phyloP scores from a whole-genome alignment of 2,888 invertebrate species.

The Dynastes hyllus region DNA sequence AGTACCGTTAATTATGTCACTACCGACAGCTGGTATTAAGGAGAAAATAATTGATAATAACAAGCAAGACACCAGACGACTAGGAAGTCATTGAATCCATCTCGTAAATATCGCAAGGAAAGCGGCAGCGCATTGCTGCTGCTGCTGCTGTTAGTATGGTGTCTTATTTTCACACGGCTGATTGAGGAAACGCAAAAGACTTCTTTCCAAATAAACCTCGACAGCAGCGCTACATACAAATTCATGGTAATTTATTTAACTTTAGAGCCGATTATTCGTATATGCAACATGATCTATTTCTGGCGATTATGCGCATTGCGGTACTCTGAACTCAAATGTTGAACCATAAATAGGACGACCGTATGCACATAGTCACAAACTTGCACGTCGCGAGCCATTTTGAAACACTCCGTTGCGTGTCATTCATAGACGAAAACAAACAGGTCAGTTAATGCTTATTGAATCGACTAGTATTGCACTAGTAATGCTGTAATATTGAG shows the following conservation, averaged over 20 bases:
- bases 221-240: slow-evolving; percentile 22
- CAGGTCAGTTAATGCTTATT: neutral
- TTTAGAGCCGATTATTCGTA: slow-evolving; percentile 18
- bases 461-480: neutral
- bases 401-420: slow-evolving; percentile 17
- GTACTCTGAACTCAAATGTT: slow-evolving; percentile 50
- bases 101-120: slow-evolving; percentile 26
- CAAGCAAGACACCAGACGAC: slow-evolving; percentile 29
- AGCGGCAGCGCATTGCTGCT: neutral
- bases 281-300: slow-evolving; percentile 45
- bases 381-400: slow-evolving; percentile 1
- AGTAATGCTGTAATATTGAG: too few relatives aligned
- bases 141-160: neutral
- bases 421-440: too few relatives aligned
- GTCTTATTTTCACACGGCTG: slow-evolving; percentile 38
- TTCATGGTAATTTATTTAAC: slow-evolving; percentile 39
- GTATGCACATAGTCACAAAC: neutral
- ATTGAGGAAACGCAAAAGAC: slow-evolving; percentile 35
- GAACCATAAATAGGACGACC: slow-evolving; percentile 53
- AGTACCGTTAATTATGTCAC: slow-evolving; percentile 29
- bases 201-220: slow-evolving; percentile 41
- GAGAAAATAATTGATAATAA: slow-evolving; percentile 33
- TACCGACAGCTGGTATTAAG: slow-evolving; percentile 26
- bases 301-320: slow-evolving; percentile 48
- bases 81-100: slow-evolving; percentile 38